phyloP scores from a whole-genome alignment of 2,113 vertebrate species.

The Carettochelys insculpta region DNA sequence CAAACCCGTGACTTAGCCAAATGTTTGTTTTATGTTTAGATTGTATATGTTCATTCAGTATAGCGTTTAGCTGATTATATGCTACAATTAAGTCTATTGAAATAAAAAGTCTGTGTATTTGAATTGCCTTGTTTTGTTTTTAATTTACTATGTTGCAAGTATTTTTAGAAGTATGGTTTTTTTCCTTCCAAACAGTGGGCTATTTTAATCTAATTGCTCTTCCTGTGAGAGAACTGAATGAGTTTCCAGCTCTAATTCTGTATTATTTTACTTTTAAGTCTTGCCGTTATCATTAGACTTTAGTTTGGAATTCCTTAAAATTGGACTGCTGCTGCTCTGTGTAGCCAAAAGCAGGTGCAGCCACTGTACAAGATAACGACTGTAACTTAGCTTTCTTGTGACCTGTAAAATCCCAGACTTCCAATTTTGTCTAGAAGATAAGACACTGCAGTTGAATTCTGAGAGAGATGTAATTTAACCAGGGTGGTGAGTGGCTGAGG shows the following conservation, averaged over 20 bases:
- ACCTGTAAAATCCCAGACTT: background rate
- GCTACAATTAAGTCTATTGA: background rate
- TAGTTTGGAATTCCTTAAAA: background rate
- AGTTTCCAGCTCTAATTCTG: background rate
- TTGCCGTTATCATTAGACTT: background rate
- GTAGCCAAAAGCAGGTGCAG: background rate
- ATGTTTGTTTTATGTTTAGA: too few species aligned
- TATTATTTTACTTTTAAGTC: background rate
- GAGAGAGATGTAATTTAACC: background rate
- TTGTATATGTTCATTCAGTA: background rate
- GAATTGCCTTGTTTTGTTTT: too few species aligned
- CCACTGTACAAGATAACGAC: background rate
- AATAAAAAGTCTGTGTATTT: too few species aligned
- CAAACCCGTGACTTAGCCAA: background rate
- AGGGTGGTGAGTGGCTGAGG: background rate
- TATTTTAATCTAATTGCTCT: background rate
- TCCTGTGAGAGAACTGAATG: background rate
- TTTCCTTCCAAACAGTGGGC: background rate
- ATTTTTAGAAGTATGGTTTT: background rate
- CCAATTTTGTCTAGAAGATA: background rate
- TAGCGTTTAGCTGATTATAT: background rate
- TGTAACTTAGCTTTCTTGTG: background rate
- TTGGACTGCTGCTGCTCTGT: background rate
- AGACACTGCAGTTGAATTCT: background rate
- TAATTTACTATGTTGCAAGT: background rate